Evolutionary conservation across 2,797 vertebrate species (phyloP).

Genomic region (Otolemur crassicaudatus): DNA sequence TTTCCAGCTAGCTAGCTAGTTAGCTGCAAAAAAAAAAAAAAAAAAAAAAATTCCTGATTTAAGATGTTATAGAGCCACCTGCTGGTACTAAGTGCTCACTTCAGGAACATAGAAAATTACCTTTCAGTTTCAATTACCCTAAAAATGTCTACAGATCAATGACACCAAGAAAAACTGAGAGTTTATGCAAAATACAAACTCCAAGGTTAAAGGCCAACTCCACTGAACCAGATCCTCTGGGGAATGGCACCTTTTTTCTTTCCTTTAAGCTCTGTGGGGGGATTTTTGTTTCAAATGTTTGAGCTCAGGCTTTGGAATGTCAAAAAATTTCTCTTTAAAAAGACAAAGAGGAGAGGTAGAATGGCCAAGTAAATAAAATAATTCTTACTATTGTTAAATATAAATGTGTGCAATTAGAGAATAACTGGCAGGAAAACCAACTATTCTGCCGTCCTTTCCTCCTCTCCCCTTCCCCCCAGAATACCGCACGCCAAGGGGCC

Average conservation of each 20-base stretch:
- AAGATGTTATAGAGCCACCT: conserved; percentile 78
- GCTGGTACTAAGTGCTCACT: conserved; percentile 63
- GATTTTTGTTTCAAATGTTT: conserved; percentile 13
- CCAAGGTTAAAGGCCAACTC: not conserved
- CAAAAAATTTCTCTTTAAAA: not conserved
- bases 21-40: not conserved
- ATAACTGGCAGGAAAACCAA: not conserved
- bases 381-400: not conserved
- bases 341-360: not conserved
- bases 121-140: conserved; percentile 3
- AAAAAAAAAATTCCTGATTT: conserved; percentile 16
- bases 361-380: not conserved
- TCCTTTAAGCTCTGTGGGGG: not conserved
- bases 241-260: not conserved
- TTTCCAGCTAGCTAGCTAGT: not conserved
- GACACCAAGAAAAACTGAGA: not conserved
- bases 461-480: not conserved
- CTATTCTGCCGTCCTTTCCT: not conserved
- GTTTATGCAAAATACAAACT: not conserved
- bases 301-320: not conserved
- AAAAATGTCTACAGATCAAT: not conserved
- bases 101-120: conserved; percentile 8
- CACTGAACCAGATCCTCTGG: not conserved
- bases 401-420: not conserved
- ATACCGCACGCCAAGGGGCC: not conserved